Evolutionary conservation across 2,888 invertebrate genomes (phyloP).

Genomic region (Drosophila histrio): DNA sequence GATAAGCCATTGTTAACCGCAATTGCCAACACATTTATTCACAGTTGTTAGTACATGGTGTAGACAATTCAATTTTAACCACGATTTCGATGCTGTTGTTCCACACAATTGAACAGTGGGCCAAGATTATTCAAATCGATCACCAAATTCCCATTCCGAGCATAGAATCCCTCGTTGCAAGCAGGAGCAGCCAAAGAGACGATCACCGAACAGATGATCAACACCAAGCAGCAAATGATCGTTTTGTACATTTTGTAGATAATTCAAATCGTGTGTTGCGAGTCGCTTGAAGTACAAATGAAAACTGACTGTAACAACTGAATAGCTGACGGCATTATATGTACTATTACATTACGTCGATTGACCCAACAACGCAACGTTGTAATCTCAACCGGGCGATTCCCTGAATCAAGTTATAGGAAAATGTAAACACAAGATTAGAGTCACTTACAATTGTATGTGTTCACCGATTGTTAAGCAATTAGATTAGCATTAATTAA

Average conservation of each 20-base stretch:
- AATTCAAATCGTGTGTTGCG: not conserved
- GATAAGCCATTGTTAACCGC: not conserved
- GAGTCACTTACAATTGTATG: conserved; percentile 2
- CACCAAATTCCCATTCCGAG: conserved; percentile 44
- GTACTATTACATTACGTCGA: not conserved
- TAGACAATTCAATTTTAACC: not conserved
- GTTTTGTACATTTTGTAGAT: conserved; percentile 26
- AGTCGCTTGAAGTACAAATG: conserved; percentile 19
- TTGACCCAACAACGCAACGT: not conserved
- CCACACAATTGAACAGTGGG: conserved; percentile 34
- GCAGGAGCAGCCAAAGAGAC: conserved; percentile 23
- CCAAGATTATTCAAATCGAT: conserved; percentile 38
- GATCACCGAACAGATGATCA: conserved; percentile 6
- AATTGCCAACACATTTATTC: conserved; percentile 8
- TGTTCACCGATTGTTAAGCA: not conserved
- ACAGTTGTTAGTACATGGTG: not conserved
- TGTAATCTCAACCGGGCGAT: conserved; percentile 48
- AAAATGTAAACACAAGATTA: conserved; percentile 23
- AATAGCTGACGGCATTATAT: conserved; percentile 32
- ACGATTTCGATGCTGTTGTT: conserved; percentile 33
- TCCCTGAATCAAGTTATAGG: conserved; percentile 53
- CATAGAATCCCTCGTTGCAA: conserved; percentile 44
- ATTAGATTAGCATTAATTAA: conserved; percentile 1
- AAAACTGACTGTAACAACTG: conserved; percentile 26
- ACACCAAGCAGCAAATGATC: not conserved